Conservation (phyloP, 2,113 vertebrate species). For the Hyla sarda region DNA sequence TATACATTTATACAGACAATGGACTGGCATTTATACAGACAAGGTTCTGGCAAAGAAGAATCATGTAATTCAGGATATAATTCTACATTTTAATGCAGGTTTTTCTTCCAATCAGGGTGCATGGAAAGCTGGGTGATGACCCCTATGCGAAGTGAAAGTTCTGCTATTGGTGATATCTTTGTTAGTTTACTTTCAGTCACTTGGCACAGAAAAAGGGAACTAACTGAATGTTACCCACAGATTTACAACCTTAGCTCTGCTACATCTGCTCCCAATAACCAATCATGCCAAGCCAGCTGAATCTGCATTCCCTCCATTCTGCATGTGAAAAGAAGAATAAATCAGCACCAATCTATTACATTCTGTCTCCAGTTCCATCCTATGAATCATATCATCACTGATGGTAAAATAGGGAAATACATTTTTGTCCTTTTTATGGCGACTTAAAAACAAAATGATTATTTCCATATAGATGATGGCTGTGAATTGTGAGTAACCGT, state of each 20-base stretch:
- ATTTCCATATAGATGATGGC: neutral
- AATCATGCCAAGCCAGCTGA: neutral
- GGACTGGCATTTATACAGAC: too few species aligned
- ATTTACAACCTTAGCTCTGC: neutral
- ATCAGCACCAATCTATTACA: neutral
- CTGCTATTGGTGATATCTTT: too few species aligned
- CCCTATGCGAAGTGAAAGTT: too few species aligned
- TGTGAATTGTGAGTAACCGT: neutral
- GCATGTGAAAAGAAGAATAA: neutral
- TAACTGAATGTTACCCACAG: neutral
- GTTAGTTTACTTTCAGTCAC: too few species aligned
- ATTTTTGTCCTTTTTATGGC: neutral
- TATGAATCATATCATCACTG: neutral
- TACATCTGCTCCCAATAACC: neutral
- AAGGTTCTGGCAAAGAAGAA: too few species aligned
- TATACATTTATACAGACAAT: too few species aligned
- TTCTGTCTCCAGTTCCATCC: neutral
- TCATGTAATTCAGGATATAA: too few species aligned
- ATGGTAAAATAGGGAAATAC: neutral
- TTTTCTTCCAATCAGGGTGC: too few species aligned
- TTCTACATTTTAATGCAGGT: too few species aligned
- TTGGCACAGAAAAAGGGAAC: too few species aligned
- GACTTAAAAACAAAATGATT: neutral
- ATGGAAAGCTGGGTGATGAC: too few species aligned
- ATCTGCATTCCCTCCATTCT: neutral